Conservation (phyloP, 37 sponge, comb jelly and placozoan genomes). For the Ianthella basta region DNA sequence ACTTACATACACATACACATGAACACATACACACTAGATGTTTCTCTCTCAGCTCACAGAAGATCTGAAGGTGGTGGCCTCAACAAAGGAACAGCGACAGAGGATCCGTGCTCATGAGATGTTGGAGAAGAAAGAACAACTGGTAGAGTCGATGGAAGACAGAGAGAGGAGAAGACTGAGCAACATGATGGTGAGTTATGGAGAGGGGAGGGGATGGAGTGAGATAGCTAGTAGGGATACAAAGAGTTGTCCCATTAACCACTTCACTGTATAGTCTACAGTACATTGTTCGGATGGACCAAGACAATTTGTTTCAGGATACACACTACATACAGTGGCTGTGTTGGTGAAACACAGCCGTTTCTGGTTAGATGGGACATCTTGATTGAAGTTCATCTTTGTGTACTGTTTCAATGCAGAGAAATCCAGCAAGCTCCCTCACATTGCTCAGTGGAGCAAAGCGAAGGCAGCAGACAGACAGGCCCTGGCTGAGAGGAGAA, state of each 20-base stretch:
- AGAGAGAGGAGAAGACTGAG: neutral
- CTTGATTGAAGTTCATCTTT: too few species aligned
- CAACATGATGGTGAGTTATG: neutral
- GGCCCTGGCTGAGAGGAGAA: neutral
- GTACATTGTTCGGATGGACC: too few species aligned
- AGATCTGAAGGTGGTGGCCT: conserved; percentile 83
- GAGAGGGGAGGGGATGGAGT: too few species aligned
- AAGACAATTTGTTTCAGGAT: too few species aligned
- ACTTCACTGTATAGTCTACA: too few species aligned
- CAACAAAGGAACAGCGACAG: conserved; percentile 80
- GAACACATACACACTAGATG: neutral
- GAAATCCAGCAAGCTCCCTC: neutral
- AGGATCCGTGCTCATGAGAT: conserved; percentile 89
- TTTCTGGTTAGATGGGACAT: too few species aligned
- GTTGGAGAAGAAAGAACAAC: conserved; percentile 84
- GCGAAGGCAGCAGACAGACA: neutral
- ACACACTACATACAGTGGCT: too few species aligned
- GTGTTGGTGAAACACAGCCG: too few species aligned
- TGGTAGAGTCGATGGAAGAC: conserved; percentile 40
- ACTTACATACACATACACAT: neutral
- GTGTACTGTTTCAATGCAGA: neutral
- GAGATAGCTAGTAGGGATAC: too few species aligned
- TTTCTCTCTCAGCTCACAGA: conserved; percentile 57
- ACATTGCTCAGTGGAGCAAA: neutral
- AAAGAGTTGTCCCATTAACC: too few species aligned